Evolutionary conservation across 1,140 invertebrate species (phyloP).

Genomic region (Ceratina calcarata): DNA sequence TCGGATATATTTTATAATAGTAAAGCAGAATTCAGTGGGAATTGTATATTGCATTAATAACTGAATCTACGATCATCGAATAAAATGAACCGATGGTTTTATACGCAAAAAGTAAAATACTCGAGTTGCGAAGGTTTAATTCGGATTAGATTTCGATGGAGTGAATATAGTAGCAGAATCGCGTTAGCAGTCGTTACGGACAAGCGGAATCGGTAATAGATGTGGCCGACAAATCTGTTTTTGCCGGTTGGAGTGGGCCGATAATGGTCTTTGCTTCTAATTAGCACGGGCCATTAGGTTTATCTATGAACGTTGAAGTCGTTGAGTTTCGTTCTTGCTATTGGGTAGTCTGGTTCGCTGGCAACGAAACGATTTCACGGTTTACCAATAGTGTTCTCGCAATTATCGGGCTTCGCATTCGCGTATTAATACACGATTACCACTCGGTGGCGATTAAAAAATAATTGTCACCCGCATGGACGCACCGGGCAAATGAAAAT

Average conservation of each 20-base stretch:
- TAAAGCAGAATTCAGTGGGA: not conserved
- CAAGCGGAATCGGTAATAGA: slow-evolving; percentile 49
- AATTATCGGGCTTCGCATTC: slow-evolving; percentile 6
- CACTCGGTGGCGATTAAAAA: slow-evolving; percentile 30
- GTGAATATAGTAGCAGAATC: not conserved
- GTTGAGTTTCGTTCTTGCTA: slow-evolving; percentile 45
- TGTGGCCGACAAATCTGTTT: slow-evolving; percentile 51
- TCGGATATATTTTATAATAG: not conserved
- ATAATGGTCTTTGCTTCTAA: slow-evolving; percentile 62
- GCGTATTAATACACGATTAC: slow-evolving; percentile 23
- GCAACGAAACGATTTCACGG: slow-evolving; percentile 27
- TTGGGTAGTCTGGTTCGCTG: not conserved
- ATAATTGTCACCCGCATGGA: slow-evolving; percentile 14
- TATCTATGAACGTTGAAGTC: slow-evolving; percentile 56
- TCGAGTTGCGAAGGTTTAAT: not conserved
- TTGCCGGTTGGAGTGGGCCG: slow-evolving; percentile 27
- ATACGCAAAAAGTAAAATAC: too few species aligned
- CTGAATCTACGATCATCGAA: too few species aligned
- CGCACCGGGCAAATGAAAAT: slow-evolving; percentile 8
- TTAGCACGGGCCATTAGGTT: slow-evolving; percentile 60
- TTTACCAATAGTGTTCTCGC: slow-evolving; percentile 28
- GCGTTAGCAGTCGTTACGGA: slow-evolving; percentile 3
- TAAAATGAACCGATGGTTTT: too few species aligned
- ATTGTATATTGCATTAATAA: too few species aligned
- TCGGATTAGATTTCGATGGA: not conserved